Percentiles rank a stretch among this genome's conserved stretches.
Evolutionary conservation across 2,113 vertebrate genomes (phyloP).

Genomic region (Gila orcuttii): DNA sequence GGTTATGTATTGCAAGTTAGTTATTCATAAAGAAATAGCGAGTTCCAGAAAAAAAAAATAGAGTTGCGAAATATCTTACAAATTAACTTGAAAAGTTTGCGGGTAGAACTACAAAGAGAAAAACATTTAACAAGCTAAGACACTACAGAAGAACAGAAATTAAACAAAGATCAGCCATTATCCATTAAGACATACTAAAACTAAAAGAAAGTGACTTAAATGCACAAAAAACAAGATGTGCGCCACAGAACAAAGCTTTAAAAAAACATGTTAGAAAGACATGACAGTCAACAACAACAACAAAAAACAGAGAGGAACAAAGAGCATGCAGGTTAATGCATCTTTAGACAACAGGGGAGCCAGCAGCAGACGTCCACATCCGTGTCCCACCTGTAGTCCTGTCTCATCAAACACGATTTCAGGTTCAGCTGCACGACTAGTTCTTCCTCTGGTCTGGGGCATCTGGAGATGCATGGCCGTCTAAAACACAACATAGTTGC

Average conservation of each 20-base stretch:
- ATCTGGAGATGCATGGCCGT: slow-evolving; percentile 82
- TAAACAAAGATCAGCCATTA: slow-evolving; percentile 32
- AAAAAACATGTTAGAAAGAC: slow-evolving; percentile 10
- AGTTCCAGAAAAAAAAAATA: not conserved
- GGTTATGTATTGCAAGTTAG: slow-evolving; percentile 5
- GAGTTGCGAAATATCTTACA: not conserved
- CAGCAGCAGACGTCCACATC: slow-evolving; percentile 30
- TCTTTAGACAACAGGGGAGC: not conserved
- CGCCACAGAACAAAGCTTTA: not conserved
- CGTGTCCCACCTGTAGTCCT: slow-evolving; percentile 89
- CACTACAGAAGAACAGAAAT: slow-evolving; percentile 4
- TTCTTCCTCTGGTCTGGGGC: slow-evolving; percentile 87
- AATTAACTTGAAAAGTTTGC: slow-evolving; percentile 4
- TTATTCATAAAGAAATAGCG: not conserved
- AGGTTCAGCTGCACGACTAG: slow-evolving; percentile 87
- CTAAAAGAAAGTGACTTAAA: not conserved
- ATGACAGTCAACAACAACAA: not conserved
- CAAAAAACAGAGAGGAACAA: not conserved
- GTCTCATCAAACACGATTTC: slow-evolving; percentile 84
- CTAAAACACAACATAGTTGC: slow-evolving; percentile 77
- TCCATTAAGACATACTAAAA: slow-evolving; percentile 35
- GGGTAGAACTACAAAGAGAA: not conserved
- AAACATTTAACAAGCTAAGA: slow-evolving; percentile 36
- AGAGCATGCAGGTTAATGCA: slow-evolving; percentile 11
- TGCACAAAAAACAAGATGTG: not conserved